Percentiles rank a stretch among this genome's conserved stretches.
These are phyloP conservation scores for Ascaphus truei DNA, from an alignment of 2,113 vertebrate genomes.

Conservation along the genomic window DNA sequence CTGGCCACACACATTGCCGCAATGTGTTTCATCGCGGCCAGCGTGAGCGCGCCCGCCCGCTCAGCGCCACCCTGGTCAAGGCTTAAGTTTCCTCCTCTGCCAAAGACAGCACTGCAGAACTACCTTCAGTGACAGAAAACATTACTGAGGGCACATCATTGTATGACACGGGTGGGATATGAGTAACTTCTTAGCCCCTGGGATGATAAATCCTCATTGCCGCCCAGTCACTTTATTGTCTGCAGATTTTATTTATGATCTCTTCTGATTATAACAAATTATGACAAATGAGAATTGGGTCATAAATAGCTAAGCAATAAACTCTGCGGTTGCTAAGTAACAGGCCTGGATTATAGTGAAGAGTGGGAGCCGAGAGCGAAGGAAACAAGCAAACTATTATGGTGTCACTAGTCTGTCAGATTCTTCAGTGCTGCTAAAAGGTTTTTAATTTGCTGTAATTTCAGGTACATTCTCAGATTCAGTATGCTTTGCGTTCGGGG, in stretches of 20 bases:
- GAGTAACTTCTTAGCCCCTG: constrained; percentile 4
- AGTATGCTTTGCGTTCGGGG: neutral
- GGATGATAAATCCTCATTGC: constrained; percentile 64
- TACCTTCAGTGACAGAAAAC: constrained; percentile 28
- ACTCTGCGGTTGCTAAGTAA: constrained; percentile 69
- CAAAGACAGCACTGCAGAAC: constrained; percentile 3
- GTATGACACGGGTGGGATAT: neutral
- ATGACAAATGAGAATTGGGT: constrained; percentile 67
- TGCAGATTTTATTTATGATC: constrained; percentile 67
- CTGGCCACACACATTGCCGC: too few relatives aligned
- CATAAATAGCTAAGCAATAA: constrained; percentile 60
- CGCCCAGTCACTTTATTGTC: constrained; percentile 62
- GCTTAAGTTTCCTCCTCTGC: neutral
- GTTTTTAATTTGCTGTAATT: constrained; percentile 37
- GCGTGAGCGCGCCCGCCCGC: too few relatives aligned
- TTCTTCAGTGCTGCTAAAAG: constrained; percentile 41
- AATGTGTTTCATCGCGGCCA: too few relatives aligned
- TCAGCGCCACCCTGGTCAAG: too few relatives aligned
- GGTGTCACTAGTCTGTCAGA: constrained; percentile 27
- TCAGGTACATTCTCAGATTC: constrained; percentile 1
- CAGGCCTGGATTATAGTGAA: constrained; percentile 54
- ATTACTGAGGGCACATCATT: constrained; percentile 26
- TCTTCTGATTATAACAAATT: constrained; percentile 69
- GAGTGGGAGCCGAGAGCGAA: constrained; percentile 38
- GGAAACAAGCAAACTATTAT: constrained; percentile 43